Evolutionary conservation across 2,888 invertebrate genomes (phyloP), one percentile per base, ranked within the genome.

Genomic region (Baccha elongata): DNA sequence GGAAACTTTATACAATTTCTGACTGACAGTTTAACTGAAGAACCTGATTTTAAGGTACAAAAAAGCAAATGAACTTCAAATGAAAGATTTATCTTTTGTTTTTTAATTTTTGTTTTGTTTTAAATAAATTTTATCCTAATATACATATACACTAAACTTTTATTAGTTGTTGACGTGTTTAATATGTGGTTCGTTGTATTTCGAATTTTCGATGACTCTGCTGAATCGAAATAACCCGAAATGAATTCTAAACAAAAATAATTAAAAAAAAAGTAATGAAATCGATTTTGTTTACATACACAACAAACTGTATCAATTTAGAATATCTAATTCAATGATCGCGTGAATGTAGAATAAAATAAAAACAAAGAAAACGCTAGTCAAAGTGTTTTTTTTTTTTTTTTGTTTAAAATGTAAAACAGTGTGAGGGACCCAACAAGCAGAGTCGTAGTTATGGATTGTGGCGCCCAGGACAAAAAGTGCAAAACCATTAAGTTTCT

Each of bases 21-120:
- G 46, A 29, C 55, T 50, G 40, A 26, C 40, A 10, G 15, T 4
- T n/a, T n/a, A 42, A 35, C 37, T 26, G 40, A 13, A 62, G 55
- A 83, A 83, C 83, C 83, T 73, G 83, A 72, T 83, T 73, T 42
- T 15, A 68, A 76, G 76, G 79, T 79, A 79, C 53, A 29, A 48
- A 19, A 42, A 42, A 19, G 37, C 50, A 32, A 32, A 50, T 26
- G 58, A 58, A 58, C 58, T 15, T 23, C 3, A 3, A 50, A 50
- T n/a, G 0, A 23, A 40, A 19, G 15, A 11, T 55, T 10, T 58
- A 40, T 58, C 40, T 11, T 55, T 55, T 40, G 10, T 50, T 8
- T 26, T 3, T 32, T 15, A 8, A 15, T 23, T 40, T 23, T 5
- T 40, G 21, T 40, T 58, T 26, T 0, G n/a, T n/a, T 10, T 10